Evolutionary conservation across 2,888 invertebrate genomes (phyloP), one percentile per base, ranked within the genome.

Genomic region (Dromius quadrimaculatus): DNA sequence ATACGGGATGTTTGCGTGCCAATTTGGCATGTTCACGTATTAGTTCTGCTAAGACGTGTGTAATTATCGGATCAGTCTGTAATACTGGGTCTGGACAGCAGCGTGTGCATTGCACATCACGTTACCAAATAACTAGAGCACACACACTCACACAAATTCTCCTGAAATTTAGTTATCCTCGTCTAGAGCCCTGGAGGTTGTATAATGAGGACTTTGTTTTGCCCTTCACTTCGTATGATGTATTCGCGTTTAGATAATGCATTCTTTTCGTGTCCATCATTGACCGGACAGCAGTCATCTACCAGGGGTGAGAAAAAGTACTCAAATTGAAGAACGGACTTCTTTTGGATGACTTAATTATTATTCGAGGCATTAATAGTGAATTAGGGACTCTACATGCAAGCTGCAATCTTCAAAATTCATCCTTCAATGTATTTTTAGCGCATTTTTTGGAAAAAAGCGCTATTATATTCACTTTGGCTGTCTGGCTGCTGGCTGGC

Each of bases 1-100:
- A 59, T 36, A 36, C 36, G 15, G 36, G 19, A 62, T 15, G 61
- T 47, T 70, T 70, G 47, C 70, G 70, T 70, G 70, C 36, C 22
- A 23, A 50, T 62, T 50, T 47, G 47, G 36, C 70, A 62, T 70
- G 70, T 70, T 61, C 36, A 19, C 68, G 43, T 68, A 50, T 70
- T 50, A 70, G 70, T 70, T 70, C 47, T 62, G 61, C 69, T 47
- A 36, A 62, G 47, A 36, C 50, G 47, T 50, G 62, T 50, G 50
- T 62, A 70, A 70, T 70, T 70, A 70, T 70, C 70, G 61, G 50
- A 70, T 70, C 70, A 70, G 62, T 36, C 38, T 70, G 70, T 70
- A 70, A 57, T 47, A 50, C 62, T 15, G 34, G n/a, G 34, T 45
- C 61, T 2, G 47, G 64, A 64, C 64, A 22, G 6, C 41, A 41